These are phyloP conservation scores for Drosophila willistoni DNA, from an alignment of 1,140 invertebrate genomes.

Conservation along the genomic window DNA sequence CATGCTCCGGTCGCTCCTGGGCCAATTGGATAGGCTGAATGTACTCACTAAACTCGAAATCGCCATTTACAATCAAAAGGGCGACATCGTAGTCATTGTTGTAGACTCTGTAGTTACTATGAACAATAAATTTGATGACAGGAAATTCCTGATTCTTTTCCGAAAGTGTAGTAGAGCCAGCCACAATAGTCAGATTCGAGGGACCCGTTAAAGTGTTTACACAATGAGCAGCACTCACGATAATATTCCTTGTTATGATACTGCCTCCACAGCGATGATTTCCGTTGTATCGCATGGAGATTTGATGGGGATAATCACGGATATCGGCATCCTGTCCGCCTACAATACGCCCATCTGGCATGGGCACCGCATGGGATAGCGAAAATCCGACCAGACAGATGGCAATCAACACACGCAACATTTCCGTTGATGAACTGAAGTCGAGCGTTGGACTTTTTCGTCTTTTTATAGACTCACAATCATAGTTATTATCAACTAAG, in stretches of 20 bases:
- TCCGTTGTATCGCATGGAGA: constrained; percentile 65
- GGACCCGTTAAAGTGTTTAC: constrained; percentile 37
- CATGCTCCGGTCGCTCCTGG: constrained; percentile 48
- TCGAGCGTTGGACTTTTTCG: neutral
- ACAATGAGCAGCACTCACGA: constrained; percentile 86
- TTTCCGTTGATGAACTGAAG: constrained; percentile 48
- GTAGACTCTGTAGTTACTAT: constrained; percentile 52
- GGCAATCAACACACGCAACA: constrained; percentile 59
- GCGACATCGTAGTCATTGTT: constrained; percentile 73
- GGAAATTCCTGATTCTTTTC: constrained; percentile 41
- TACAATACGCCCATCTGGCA: constrained; percentile 74
- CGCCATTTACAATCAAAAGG: constrained; percentile 56
- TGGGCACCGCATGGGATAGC: constrained; percentile 51
- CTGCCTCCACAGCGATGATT: constrained; percentile 85
- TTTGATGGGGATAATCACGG: constrained; percentile 63
- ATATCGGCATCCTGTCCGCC: constrained; percentile 64
- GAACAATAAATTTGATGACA: constrained; percentile 54
- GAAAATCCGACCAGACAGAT: constrained; percentile 37
- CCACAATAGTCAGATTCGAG: constrained; percentile 56
- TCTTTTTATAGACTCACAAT: constrained; percentile 36
- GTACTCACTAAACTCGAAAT: constrained; percentile 53
- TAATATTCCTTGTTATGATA: constrained; percentile 76
- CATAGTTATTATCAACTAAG: constrained; percentile 28
- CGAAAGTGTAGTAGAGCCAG: constrained; percentile 59
- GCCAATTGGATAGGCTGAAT: constrained; percentile 67